Conservation (phyloP, 2,888 invertebrate genomes). For the Agapetus fuscipes region DNA sequence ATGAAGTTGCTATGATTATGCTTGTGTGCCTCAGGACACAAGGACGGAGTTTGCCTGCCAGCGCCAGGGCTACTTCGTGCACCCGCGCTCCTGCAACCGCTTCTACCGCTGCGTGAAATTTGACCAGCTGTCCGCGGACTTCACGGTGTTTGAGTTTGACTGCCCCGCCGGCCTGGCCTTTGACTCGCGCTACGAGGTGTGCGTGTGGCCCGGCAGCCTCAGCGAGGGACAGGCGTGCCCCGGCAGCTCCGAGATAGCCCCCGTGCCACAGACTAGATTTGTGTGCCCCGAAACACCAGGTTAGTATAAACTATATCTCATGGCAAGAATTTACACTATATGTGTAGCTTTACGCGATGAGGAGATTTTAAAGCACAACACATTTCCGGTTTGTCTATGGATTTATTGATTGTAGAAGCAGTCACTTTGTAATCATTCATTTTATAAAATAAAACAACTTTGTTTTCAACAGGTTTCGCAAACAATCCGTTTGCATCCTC, state of each 20-base stretch:
- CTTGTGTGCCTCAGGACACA: constrained; percentile 42
- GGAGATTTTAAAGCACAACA: too few species aligned
- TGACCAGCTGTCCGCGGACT: constrained; percentile 63
- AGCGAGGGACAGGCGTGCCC: constrained; percentile 63
- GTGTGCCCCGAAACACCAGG: constrained; percentile 56
- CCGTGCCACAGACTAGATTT: constrained; percentile 58
- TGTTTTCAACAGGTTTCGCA: too few species aligned
- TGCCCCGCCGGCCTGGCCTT: constrained; percentile 71
- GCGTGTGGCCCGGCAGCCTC: constrained; percentile 71
- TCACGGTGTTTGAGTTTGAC: constrained; percentile 69
- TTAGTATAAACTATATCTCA: too few species aligned
- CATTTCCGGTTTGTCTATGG: too few species aligned
- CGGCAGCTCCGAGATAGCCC: constrained; percentile 70
- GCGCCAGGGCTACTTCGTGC: constrained; percentile 69
- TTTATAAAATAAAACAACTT: too few species aligned
- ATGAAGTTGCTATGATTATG: too few species aligned
- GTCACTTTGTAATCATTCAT: too few species aligned
- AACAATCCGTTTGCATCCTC: too few species aligned
- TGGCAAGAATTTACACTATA: too few species aligned
- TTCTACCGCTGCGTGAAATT: constrained; percentile 78
- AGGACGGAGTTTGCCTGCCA: constrained; percentile 66
- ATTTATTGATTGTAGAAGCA: too few species aligned
- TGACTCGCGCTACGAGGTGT: constrained; percentile 66
- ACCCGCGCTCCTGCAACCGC: constrained; percentile 64
- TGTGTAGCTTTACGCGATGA: too few species aligned